phyloP scores from a whole-genome alignment of 2,888 invertebrate species.

The Melikaiella ostensackeni region DNA sequence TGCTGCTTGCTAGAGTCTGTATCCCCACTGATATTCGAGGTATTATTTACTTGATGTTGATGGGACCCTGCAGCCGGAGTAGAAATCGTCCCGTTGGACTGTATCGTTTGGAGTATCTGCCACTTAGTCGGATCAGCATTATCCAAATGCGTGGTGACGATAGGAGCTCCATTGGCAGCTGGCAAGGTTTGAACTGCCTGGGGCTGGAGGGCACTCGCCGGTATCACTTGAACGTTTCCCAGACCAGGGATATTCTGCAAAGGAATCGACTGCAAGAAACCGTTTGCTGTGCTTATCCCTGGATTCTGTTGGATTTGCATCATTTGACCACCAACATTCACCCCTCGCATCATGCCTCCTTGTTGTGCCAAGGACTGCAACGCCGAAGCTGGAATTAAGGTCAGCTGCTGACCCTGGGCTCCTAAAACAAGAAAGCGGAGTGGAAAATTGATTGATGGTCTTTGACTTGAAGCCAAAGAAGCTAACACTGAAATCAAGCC shows the following conservation, averaged over 20 bases:
- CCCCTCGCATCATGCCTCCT: slow-evolving; percentile 71
- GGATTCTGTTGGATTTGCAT: slow-evolving; percentile 79
- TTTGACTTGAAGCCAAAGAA: background rate
- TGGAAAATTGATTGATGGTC: background rate
- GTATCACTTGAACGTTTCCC: slow-evolving; percentile 90
- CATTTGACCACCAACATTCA: slow-evolving; percentile 70
- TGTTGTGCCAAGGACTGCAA: slow-evolving; percentile 74
- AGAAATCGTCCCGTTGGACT: slow-evolving; percentile 69
- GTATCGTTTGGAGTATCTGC: slow-evolving; percentile 84
- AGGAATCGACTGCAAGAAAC: slow-evolving; percentile 82
- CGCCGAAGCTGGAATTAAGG: slow-evolving; percentile 87
- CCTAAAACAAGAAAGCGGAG: slow-evolving; percentile 70
- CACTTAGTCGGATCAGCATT: slow-evolving; percentile 88
- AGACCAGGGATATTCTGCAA: slow-evolving; percentile 88
- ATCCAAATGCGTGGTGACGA: slow-evolving; percentile 83
- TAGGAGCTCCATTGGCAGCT: slow-evolving; percentile 60
- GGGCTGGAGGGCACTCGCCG: slow-evolving; percentile 81
- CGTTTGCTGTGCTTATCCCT: slow-evolving; percentile 77
- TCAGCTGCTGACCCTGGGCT: slow-evolving; percentile 88
- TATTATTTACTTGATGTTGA: slow-evolving; percentile 69
- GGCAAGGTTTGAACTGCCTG: slow-evolving; percentile 75
- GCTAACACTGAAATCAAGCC: no score
- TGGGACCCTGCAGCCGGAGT: slow-evolving; percentile 72
- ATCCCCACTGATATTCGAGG: slow-evolving; percentile 57
- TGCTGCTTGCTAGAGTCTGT: slow-evolving; percentile 68